A percentile compares a stretch with the other conserved stretches of the same genome.
Conservation (phyloP, 2,797 vertebrate genomes). For the Helarctos malayanus region DNA sequence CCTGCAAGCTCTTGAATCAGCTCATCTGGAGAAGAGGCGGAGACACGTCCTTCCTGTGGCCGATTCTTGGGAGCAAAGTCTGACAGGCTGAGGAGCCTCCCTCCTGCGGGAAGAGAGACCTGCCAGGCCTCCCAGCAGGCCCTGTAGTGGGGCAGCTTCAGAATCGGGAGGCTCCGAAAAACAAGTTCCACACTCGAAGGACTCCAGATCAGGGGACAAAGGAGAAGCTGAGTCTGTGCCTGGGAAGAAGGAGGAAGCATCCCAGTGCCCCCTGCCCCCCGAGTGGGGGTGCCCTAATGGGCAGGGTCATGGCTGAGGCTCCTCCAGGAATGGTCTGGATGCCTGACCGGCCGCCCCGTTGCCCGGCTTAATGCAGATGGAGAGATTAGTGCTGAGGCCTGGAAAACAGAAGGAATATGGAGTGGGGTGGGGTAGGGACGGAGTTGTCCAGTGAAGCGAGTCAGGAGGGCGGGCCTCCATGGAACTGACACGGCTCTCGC, state of each 20-base stretch:
- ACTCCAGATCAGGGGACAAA: neutral
- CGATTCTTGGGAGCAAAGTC: neutral
- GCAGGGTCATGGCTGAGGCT: neutral
- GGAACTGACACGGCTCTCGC: neutral
- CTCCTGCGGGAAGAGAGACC: neutral
- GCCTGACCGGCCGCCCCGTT: neutral
- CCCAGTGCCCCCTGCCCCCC: neutral
- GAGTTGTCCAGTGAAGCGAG: accelerated
- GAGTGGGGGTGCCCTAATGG: accelerated
- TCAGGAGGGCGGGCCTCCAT: neutral
- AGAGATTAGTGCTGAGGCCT: neutral
- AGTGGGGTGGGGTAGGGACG: too few relatives aligned
- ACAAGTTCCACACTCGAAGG: neutral
- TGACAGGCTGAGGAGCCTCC: neutral
- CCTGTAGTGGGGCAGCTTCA: neutral
- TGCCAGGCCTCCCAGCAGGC: accelerated
- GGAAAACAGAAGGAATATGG: too few relatives aligned
- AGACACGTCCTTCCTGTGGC: neutral
- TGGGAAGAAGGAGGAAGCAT: accelerated
- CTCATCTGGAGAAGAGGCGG: neutral
- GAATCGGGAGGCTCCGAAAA: neutral
- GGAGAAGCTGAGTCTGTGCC: neutral
- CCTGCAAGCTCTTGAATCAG: neutral
- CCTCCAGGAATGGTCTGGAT: accelerated
- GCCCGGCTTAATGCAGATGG: neutral